These are phyloP conservation scores for Catagonus wagneri DNA, from an alignment of 2,113 vertebrate species.

Conservation along the genomic window DNA sequence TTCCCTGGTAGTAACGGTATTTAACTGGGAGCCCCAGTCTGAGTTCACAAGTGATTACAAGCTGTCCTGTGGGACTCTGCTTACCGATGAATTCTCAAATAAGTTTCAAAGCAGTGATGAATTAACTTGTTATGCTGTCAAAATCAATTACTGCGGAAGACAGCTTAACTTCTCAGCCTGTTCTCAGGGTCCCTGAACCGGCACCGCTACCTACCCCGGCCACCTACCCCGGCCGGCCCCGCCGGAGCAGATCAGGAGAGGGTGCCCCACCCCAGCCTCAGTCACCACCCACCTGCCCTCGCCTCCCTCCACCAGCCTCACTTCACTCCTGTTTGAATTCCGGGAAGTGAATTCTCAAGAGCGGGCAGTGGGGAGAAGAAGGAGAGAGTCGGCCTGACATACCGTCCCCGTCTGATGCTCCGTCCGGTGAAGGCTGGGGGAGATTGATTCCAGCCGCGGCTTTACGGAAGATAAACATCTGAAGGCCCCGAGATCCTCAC, in stretches of 20 bases:
- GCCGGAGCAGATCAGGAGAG: background rate
- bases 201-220: background rate
- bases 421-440: background rate
- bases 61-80: conserved; percentile 92
- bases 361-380: background rate
- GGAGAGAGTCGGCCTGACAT: background rate
- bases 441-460: conserved; percentile 66
- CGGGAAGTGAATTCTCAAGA: conserved; percentile 16
- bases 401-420: background rate
- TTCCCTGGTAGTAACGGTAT: conserved; percentile 93
- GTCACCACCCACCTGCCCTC: background rate
- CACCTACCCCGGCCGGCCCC: background rate
- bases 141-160: conserved; percentile 95
- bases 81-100: conserved; percentile 90
- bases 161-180: conserved; percentile 89
- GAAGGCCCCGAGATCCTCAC: conserved; percentile 67
- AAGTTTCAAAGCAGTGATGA: conserved; percentile 96
- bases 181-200: background rate
- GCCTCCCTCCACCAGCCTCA: background rate
- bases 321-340: background rate
- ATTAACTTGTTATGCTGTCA: conserved; percentile 97
- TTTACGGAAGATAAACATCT: conserved; percentile 80
- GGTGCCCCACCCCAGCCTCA: background rate
- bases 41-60: conserved; percentile 96
- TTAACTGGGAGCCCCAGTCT: conserved; percentile 95